Conservation (phyloP, 2,797 vertebrate genomes). For the Tinamus major region DNA sequence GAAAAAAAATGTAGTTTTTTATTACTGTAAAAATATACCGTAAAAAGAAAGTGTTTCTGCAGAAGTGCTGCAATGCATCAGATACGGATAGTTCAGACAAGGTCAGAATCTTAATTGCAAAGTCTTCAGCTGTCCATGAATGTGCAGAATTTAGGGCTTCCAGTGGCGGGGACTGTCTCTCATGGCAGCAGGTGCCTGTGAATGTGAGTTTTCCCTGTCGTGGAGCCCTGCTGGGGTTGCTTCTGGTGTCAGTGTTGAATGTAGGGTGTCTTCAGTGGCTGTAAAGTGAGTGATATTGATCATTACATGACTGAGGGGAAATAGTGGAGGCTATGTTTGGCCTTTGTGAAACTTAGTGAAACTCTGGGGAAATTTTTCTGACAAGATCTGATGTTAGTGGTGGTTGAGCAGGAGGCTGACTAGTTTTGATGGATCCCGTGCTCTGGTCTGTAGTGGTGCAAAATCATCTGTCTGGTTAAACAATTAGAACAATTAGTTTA, state of each 20-base stretch:
- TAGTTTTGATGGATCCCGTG: background rate
- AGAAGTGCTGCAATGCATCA: background rate
- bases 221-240: background rate
- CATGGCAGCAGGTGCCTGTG: background rate
- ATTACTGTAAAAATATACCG: background rate
- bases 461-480: background rate
- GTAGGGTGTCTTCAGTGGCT: background rate
- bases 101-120: background rate
- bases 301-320: background rate
- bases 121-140: background rate
- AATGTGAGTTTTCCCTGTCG: background rate
- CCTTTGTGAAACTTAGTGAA: background rate
- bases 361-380: background rate
- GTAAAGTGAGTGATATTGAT: background rate
- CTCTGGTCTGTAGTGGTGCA: background rate
- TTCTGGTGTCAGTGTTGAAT: background rate
- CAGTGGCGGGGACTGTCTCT: background rate
- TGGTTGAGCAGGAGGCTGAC: background rate
- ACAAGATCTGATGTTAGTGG: background rate
- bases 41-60: slow-evolving; percentile 16
- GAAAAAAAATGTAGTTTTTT: slow-evolving; percentile 1
- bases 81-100: background rate
- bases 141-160: background rate
- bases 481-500: background rate
- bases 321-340: background rate